Base-by-base conservation (phyloP, 2,113 vertebrate species). In the Thunnus thynnus region DNA sequence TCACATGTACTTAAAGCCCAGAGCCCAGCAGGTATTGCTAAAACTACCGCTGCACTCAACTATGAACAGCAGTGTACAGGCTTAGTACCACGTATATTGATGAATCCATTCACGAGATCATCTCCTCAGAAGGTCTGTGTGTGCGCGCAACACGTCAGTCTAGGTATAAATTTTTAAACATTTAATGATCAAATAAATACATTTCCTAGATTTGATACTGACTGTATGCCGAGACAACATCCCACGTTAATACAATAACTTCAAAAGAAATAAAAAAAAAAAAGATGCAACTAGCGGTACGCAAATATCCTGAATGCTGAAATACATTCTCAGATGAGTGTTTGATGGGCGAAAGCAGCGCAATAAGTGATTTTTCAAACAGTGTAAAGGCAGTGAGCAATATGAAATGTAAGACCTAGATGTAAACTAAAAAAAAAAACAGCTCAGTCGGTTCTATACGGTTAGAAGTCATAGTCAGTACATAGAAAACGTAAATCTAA, bases 271-370 rank as follows among this genome's bases (percentile, higher is more conserved):
- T 5, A 2, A 25, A 14, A 36, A 50, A 58, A 68, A 0, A 48
- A 22, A 64, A 72, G 18, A 76, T 13, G 48, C 30, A 70, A 5
- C 54, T 60, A 36, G 55, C 36, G 62, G 51, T 9, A 66, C 62
- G 77, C 18, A 54, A 79, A 63, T 54, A 67, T 72, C 86, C 78
- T 55, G 83, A 86, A 89, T 63, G 81, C 69, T 63, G 69, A 67
- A 71, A 57, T 85, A 91, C 91, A 90, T 90, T 92, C 87, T 80
- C 75, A 71, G 74, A 80, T 22, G 69, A 9, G 61, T 46, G 86
- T 78, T 83, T 71, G 51, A 83, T 14, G 73, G 46, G 75, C 32
- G 17, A 58, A 79, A 76, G 65, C 9, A 25, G 61, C 30, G 16
- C 58, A 77, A 56, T 8, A 16, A 58, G 5, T 25, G 16, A 70